Percentiles rank a stretch among this genome's conserved stretches.
phyloP scores from a whole-genome alignment of 1,140 invertebrate species.

The Pentalonia nigronervosa region DNA sequence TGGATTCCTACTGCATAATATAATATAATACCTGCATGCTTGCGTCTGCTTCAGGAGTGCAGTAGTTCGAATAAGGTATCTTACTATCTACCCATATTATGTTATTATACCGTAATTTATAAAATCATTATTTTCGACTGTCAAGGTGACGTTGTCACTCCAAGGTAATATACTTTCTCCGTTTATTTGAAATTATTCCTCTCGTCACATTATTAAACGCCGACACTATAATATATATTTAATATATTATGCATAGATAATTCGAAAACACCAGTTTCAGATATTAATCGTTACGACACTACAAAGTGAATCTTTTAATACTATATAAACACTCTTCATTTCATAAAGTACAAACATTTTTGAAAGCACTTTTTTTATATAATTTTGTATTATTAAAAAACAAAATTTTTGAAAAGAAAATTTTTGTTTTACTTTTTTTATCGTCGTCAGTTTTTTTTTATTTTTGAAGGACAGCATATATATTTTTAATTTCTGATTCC shows the following conservation, averaged over 20 bases:
- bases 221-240: neutral
- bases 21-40: neutral
- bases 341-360: neutral
- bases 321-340: neutral
- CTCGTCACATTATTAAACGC: neutral
- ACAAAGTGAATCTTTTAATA: neutral
- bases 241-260: conserved; percentile 13
- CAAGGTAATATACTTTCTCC: conserved; percentile 28
- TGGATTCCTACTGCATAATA: neutral
- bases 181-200: neutral
- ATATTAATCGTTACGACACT: neutral
- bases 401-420: too few relatives aligned
- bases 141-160: neutral
- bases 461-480: neutral
- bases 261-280: neutral
- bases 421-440: too few relatives aligned
- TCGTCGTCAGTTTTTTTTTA: neutral
- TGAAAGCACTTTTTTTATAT: too few relatives aligned
- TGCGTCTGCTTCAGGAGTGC: neutral
- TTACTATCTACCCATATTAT: neutral
- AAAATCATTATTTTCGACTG: conserved; percentile 9
- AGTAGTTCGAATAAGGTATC: neutral
- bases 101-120: neutral
- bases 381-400: too few relatives aligned
- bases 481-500: neutral